Conservation (phyloP, 2,797 vertebrate genomes). For the Buceros bicornis region DNA sequence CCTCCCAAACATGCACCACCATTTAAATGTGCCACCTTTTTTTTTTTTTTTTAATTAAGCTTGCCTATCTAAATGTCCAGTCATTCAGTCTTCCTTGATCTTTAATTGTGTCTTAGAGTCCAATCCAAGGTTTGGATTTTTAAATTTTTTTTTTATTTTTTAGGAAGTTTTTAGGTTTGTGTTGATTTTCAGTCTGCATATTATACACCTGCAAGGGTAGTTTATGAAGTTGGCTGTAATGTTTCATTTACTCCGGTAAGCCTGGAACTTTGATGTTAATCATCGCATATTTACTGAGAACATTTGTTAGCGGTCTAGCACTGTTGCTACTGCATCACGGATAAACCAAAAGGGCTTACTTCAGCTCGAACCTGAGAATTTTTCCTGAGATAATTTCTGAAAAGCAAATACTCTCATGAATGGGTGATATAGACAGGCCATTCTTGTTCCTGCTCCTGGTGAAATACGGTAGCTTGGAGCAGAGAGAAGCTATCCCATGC, state of each 20-base stretch:
- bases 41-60: neutral
- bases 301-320: slow-evolving; percentile 12
- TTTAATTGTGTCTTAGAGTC: neutral
- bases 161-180: neutral
- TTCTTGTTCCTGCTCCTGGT: slow-evolving; percentile 38
- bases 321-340: neutral
- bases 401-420: slow-evolving; percentile 51
- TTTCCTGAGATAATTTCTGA: slow-evolving; percentile 23
- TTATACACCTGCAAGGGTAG: neutral
- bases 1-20: neutral
- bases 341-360: slow-evolving; percentile 10
- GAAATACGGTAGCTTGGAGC: slow-evolving; percentile 43
- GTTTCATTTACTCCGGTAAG: neutral
- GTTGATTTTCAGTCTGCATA: neutral
- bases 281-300: neutral
- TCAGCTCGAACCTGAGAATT: neutral
- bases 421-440: neutral
- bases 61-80: neutral
- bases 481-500: slow-evolving; percentile 14
- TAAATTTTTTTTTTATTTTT: neutral
- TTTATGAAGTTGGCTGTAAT: neutral
- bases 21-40: too few relatives aligned
- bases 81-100: neutral
- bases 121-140: neutral
- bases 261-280: slow-evolving; percentile 9